Conservation (phyloP, 2,888 invertebrate genomes). For the Drosophila pseudotakahashii region DNA sequence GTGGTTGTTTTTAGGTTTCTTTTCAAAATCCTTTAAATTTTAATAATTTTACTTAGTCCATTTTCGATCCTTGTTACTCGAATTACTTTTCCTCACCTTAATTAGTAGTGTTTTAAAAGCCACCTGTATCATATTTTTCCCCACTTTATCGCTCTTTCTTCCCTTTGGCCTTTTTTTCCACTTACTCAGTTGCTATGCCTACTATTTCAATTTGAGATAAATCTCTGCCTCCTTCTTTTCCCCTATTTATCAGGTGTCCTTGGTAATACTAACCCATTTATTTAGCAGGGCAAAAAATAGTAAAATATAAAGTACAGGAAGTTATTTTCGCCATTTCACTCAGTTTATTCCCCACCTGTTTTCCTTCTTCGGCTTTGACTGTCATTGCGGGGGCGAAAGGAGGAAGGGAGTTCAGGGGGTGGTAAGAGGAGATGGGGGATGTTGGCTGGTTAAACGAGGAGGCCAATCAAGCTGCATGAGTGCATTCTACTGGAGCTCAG, state of each 20-base stretch:
- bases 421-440: background rate
- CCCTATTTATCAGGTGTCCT: conserved; percentile 47
- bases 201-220: conserved; percentile 7
- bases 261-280: conserved; percentile 47
- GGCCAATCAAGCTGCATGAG: conserved; percentile 79
- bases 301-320: conserved; percentile 24
- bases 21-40: background rate
- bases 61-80: background rate
- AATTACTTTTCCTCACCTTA: background rate
- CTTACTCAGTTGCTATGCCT: conserved; percentile 2
- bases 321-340: conserved; percentile 6
- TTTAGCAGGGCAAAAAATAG: conserved; percentile 21
- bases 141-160: background rate
- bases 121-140: background rate
- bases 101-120: background rate
- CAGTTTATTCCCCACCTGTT: conserved; percentile 1
- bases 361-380: conserved; percentile 16
- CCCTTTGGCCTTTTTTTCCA: background rate
- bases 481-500: conserved; percentile 56
- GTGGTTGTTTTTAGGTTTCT: background rate
- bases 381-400: background rate
- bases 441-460: conserved; percentile 42
- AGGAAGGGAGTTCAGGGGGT: background rate
- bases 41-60: background rate
- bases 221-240: background rate